A percentile compares a stretch with the other conserved stretches of the same genome.
These are phyloP conservation scores for Calameuta filiformis DNA, from an alignment of 2,888 invertebrate species.

Conservation along the genomic window DNA sequence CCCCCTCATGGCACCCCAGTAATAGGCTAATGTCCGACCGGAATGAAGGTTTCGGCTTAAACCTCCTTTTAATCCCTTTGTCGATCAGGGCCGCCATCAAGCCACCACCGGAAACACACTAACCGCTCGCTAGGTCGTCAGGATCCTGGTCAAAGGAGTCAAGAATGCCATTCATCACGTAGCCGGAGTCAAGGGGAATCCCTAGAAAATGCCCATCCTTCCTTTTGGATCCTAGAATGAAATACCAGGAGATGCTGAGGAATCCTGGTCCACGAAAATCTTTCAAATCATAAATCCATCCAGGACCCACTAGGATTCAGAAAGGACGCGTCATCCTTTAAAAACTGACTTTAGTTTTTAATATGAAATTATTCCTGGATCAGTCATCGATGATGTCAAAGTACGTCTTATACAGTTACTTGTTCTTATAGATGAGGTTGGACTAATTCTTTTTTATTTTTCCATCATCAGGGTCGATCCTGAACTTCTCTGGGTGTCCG, in stretches of 20 bases:
- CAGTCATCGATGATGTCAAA: neutral
- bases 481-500: neutral
- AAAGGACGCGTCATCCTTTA: neutral
- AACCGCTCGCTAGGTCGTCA: neutral
- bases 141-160: conserved; percentile 15
- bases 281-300: neutral
- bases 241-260: conserved; percentile 14
- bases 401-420: neutral
- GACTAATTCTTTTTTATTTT: neutral
- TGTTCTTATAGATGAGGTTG: neutral
- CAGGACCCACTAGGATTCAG: neutral
- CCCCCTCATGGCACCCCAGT: neutral
- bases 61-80: conserved; percentile 24
- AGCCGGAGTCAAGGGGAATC: neutral
- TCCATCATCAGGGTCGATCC: neutral
- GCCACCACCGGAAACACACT: conserved; percentile 23
- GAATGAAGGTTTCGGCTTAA: conserved; percentile 23
- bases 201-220: neutral
- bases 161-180: conserved; percentile 20
- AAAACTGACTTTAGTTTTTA: neutral
- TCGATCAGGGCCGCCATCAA: conserved; percentile 13
- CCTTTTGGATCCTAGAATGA: neutral
- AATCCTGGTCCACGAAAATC: neutral
- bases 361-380: neutral
- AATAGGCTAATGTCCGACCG: conserved; percentile 17